These are phyloP conservation scores for Diadegma fenestrale DNA, from an alignment of 2,888 invertebrate species.

Conservation along the genomic window DNA sequence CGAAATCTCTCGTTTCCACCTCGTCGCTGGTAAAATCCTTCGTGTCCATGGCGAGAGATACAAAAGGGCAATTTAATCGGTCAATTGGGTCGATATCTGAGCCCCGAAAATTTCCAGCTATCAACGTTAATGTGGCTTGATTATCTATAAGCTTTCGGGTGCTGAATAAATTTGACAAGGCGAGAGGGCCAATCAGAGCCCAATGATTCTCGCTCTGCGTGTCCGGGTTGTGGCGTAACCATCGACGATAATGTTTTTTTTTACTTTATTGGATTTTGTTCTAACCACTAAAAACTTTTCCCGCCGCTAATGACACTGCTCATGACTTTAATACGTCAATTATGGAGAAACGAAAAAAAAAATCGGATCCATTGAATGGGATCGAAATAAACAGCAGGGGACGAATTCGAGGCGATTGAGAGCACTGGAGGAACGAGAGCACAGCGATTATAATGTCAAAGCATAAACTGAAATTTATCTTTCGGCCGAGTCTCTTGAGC, in stretches of 20 bases:
- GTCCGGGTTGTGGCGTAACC: neutral
- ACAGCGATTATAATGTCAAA: constrained; percentile 29
- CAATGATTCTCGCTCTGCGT: constrained; percentile 50
- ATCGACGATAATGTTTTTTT: neutral
- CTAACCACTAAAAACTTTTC: neutral
- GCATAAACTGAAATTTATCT: constrained; percentile 55
- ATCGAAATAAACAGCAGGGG: constrained; percentile 1
- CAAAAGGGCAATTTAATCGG: constrained; percentile 51
- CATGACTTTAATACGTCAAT: neutral
- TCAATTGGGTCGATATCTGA: constrained; percentile 43
- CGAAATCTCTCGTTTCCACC: constrained; percentile 36
- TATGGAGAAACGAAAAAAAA: neutral
- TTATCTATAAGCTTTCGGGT: constrained; percentile 43
- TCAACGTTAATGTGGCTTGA: constrained; percentile 8
- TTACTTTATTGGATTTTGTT: neutral
- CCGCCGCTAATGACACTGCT: neutral
- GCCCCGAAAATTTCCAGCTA: constrained; percentile 29
- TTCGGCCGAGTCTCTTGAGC: constrained; percentile 51
- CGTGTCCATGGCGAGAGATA: constrained; percentile 40
- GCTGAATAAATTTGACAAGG: constrained; percentile 51
- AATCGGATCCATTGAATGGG: neutral
- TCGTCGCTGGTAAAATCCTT: constrained; percentile 20
- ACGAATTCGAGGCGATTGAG: constrained; percentile 19
- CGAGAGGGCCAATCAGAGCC: constrained; percentile 47
- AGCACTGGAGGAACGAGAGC: constrained; percentile 6